Conservation (phyloP, 2,888 invertebrate genomes). For the Homarus gammarus region DNA sequence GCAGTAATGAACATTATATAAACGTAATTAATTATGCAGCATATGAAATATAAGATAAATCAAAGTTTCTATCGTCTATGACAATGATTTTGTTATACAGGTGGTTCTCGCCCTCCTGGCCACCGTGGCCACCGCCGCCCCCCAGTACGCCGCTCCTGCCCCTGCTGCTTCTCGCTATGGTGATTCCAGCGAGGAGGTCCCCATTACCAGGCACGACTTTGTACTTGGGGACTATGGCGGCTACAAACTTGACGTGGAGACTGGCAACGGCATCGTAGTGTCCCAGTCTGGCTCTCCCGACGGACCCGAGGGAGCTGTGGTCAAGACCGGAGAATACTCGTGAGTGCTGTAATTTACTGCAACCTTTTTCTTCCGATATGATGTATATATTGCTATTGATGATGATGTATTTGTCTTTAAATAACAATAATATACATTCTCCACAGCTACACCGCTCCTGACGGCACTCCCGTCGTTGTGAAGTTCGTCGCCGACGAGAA, state of each 20-base stretch:
- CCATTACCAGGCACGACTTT: conserved; percentile 47
- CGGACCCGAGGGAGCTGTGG: conserved; percentile 54
- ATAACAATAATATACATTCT: neutral
- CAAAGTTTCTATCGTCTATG: too few relatives aligned
- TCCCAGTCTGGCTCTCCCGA: conserved; percentile 55
- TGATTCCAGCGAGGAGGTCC: conserved; percentile 33
- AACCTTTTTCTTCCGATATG: neutral
- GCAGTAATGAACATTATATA: too few relatives aligned
- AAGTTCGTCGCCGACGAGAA: conserved; percentile 71
- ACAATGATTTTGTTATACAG: conserved; percentile 1
- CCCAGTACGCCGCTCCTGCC: conserved; percentile 44
- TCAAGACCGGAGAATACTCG: conserved; percentile 49
- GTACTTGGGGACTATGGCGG: conserved; percentile 45
- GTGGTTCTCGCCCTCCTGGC: conserved; percentile 48
- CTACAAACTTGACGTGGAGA: conserved; percentile 60
- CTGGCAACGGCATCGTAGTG: conserved; percentile 66
- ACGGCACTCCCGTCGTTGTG: conserved; percentile 54
- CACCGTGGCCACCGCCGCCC: conserved; percentile 57
- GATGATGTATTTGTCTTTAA: too few relatives aligned
- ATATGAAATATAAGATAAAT: too few relatives aligned
- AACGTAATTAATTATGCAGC: too few relatives aligned
- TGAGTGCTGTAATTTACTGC: conserved; percentile 26
- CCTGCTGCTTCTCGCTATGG: neutral
- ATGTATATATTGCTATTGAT: too few relatives aligned
- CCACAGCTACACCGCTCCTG: conserved; percentile 65